A percentile compares a stretch with the other conserved stretches of the same genome.
These are phyloP conservation scores for Scatophagus argus DNA, from an alignment of 2,113 vertebrate species.

Conservation along the genomic window DNA sequence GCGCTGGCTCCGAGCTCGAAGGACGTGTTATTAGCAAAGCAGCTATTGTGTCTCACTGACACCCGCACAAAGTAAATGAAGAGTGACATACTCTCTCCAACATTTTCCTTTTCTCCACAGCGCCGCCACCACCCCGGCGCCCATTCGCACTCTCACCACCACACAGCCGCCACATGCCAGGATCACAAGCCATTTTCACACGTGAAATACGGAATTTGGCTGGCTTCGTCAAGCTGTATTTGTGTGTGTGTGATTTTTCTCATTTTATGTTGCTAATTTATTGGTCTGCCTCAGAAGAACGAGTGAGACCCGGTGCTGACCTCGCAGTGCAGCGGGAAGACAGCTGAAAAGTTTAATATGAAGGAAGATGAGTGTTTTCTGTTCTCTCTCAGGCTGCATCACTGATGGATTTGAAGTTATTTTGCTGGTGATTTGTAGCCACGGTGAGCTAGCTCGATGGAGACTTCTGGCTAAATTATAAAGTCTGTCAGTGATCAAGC, in stretches of 20 bases:
- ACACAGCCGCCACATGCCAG: constrained; percentile 26
- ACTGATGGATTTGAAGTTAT: not conserved
- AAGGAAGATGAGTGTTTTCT: not conserved
- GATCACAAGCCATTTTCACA: not conserved
- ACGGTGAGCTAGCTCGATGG: no score
- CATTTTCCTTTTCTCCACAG: constrained; percentile 27
- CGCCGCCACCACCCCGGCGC: not conserved
- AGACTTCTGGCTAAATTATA: not conserved
- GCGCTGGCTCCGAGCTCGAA: not conserved
- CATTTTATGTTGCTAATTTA: no score
- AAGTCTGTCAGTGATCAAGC: not conserved
- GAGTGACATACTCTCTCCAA: constrained; percentile 32
- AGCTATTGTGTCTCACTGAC: constrained; percentile 43
- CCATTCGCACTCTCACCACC: constrained; percentile 10
- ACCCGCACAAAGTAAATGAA: constrained; percentile 42
- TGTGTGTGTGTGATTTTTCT: not conserved
- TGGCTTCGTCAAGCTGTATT: not conserved
- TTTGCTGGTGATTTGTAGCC: not conserved
- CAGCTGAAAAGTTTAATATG: constrained; percentile 4
- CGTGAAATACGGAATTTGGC: not conserved
- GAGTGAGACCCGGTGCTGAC: no score
- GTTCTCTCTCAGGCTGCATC: not conserved
- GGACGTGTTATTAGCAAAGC: constrained; percentile 46
- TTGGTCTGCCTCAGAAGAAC: no score
- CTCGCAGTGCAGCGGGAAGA: not conserved